These are phyloP conservation scores for Liodrosophila aerea DNA, from an alignment of 2,888 invertebrate species.

Conservation along the genomic window DNA sequence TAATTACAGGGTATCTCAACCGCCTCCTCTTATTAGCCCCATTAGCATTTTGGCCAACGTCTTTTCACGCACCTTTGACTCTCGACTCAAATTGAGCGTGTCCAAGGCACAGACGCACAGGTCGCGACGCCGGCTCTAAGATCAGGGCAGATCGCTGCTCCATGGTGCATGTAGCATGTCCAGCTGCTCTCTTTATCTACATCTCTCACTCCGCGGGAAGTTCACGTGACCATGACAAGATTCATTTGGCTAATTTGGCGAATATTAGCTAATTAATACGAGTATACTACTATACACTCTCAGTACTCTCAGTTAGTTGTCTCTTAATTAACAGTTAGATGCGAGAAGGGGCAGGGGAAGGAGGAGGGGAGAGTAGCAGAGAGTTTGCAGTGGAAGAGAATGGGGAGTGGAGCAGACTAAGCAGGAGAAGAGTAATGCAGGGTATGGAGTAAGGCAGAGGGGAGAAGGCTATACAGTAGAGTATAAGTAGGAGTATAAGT, in stretches of 20 bases:
- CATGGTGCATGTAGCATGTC: conserved; percentile 27
- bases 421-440: no score
- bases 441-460: no score
- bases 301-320: no score
- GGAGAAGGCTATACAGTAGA: no score
- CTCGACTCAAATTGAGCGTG: conserved; percentile 59
- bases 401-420: no score
- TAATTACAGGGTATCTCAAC: conserved; percentile 27
- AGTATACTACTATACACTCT: no score
- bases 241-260: neutral
- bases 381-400: no score
- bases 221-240: conserved; percentile 10
- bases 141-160: conserved; percentile 33
- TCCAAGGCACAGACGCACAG: conserved; percentile 30
- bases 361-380: no score
- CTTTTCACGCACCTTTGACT: conserved; percentile 62
- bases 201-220: neutral
- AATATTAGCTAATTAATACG: neutral
- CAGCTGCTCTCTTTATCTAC: conserved; percentile 15
- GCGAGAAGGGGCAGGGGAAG: no score
- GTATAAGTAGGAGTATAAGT: no score
- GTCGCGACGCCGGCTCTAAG: conserved; percentile 24
- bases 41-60: conserved; percentile 36
- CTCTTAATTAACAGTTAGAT: no score
- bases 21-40: conserved; percentile 11